phyloP scores from a whole-genome alignment of 2,113 vertebrate species.

The Spheniscus mendiculus region DNA sequence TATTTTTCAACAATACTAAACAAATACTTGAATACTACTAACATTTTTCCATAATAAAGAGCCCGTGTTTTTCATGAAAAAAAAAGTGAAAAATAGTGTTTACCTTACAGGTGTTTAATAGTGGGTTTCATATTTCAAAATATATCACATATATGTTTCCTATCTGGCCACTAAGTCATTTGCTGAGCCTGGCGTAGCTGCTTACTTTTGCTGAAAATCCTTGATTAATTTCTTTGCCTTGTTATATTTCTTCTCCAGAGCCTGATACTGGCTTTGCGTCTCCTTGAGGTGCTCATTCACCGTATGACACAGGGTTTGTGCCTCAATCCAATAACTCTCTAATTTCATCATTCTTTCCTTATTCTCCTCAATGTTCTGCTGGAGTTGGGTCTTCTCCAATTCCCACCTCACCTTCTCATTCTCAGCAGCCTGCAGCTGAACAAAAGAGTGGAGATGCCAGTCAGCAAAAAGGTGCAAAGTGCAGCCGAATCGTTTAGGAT shows the following conservation, averaged over 20 bases:
- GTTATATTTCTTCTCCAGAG: slow-evolving; percentile 98
- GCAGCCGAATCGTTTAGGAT: neutral
- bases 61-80: neutral
- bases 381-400: slow-evolving; percentile 91
- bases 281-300: slow-evolving; percentile 98
- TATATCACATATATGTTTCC: neutral
- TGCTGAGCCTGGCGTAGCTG: neutral
- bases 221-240: slow-evolving; percentile 99
- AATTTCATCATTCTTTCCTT: slow-evolving; percentile 97
- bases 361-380: slow-evolving; percentile 97
- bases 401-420: slow-evolving; percentile 97
- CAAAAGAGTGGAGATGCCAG: slow-evolving; percentile 15
- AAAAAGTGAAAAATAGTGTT: neutral
- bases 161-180: slow-evolving; percentile 31
- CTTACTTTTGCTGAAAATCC: slow-evolving; percentile 99
- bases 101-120: slow-evolving; percentile 3
- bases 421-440: slow-evolving; percentile 90
- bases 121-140: slow-evolving; percentile 9
- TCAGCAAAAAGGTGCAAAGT: neutral
- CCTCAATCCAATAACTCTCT: slow-evolving; percentile 98
- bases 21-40: neutral
- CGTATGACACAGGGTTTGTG: slow-evolving; percentile 94
- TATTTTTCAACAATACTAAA: neutral
- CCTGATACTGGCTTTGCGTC: slow-evolving; percentile 94
- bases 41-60: neutral